phyloP scores from a whole-genome alignment of 2,888 invertebrate species.

The Caprella mutica region DNA sequence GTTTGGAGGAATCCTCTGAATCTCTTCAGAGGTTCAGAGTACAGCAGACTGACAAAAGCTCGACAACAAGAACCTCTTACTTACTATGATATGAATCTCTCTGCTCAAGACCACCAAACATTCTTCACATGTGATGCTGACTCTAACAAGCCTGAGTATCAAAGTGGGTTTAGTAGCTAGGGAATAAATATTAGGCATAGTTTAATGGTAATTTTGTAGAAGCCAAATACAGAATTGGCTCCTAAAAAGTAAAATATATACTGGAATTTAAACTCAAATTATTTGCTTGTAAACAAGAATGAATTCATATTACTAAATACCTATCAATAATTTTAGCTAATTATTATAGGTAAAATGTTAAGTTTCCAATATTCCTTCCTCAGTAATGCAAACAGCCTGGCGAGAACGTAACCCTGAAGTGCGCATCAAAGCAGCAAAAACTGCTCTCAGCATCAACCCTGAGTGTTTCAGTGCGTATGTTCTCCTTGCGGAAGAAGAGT shows the following conservation, averaged over 20 bases:
- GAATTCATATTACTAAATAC: too few relatives aligned
- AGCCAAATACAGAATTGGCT: too few relatives aligned
- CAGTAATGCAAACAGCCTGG: slow-evolving; percentile 91
- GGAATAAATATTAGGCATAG: too few relatives aligned
- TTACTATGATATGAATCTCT: slow-evolving; percentile 97
- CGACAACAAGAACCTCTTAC: slow-evolving; percentile 89
- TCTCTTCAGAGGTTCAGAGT: slow-evolving; percentile 89
- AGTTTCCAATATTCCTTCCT: slow-evolving; percentile 31
- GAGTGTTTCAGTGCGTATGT: slow-evolving; percentile 93
- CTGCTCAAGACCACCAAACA: slow-evolving; percentile 96
- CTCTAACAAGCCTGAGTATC: slow-evolving; percentile 45
- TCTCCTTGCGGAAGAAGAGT: slow-evolving; percentile 90
- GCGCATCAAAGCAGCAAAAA: slow-evolving; percentile 79
- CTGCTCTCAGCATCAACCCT: slow-evolving; percentile 70
- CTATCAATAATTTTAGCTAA: too few relatives aligned
- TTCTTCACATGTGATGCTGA: slow-evolving; percentile 88
- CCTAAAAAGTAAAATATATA: too few relatives aligned
- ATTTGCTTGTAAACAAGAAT: too few relatives aligned
- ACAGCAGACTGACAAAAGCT: slow-evolving; percentile 83
- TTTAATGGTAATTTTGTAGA: too few relatives aligned
- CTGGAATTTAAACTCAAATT: too few relatives aligned
- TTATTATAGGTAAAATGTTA: too few relatives aligned
- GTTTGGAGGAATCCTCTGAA: slow-evolving; percentile 95
- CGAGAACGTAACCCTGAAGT: slow-evolving; percentile 82
- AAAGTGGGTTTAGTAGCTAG: slow-evolving; percentile 31